Evolutionary conservation across 1,140 invertebrate species (phyloP).

Genomic region (Neodiprion fabricii): DNA sequence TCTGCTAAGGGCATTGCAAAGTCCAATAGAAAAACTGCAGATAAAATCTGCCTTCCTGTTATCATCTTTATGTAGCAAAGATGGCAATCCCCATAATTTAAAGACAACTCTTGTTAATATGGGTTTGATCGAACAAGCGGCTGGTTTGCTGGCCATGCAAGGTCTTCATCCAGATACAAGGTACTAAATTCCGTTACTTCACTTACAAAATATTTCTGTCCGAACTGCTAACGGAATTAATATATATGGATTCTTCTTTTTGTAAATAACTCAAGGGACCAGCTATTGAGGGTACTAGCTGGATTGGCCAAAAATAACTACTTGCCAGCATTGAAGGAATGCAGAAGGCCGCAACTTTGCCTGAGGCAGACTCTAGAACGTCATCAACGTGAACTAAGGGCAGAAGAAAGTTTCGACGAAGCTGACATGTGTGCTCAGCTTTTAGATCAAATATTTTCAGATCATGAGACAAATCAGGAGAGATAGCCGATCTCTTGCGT

Average conservation of each 20-base stretch:
- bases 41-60: constrained; percentile 77
- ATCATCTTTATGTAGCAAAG: constrained; percentile 63
- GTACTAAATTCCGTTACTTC: constrained; percentile 33
- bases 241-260: constrained; percentile 1
- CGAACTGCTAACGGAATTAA: no score
- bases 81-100: constrained; percentile 65
- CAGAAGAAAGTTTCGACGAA: constrained; percentile 47
- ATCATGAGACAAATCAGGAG: constrained; percentile 43
- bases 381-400: constrained; percentile 48
- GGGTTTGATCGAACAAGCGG: constrained; percentile 66
- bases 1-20: constrained; percentile 68
- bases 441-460: constrained; percentile 50
- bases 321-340: constrained; percentile 59
- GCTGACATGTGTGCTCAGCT: constrained; percentile 47
- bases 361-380: constrained; percentile 54
- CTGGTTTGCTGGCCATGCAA: constrained; percentile 56
- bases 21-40: constrained; percentile 66
- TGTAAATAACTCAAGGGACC: constrained; percentile 55
- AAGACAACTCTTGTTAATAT: constrained; percentile 61
- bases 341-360: constrained; percentile 59
- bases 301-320: constrained; percentile 59
- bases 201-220: constrained; percentile 18
- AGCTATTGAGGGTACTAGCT: constrained; percentile 63
- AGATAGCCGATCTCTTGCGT: constrained; percentile 39
- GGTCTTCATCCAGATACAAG: constrained; percentile 55